Percentiles rank a stretch among this genome's conserved stretches.
These are phyloP conservation scores for Microctenopoma steveboyesi DNA, from an alignment of 2,797 vertebrate genomes.

Conservation along the genomic window DNA sequence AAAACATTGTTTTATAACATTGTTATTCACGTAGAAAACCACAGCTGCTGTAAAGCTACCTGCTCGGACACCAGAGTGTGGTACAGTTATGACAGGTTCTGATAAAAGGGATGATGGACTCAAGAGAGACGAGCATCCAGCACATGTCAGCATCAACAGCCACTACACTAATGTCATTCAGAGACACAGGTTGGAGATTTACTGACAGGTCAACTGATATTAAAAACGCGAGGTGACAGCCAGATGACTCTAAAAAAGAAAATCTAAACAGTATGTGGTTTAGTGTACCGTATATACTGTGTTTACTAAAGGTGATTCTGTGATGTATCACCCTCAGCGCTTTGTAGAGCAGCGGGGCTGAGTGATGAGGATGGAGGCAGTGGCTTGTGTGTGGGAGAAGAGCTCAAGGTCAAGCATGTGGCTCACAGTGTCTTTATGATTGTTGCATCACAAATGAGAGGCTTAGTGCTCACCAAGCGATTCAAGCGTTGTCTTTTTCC, in stretches of 20 bases:
- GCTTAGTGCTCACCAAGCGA: not conserved
- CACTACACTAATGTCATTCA: no score
- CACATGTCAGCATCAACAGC: not conserved
- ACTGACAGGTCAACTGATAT: not conserved
- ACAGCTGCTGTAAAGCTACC: no score
- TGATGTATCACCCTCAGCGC: constrained; percentile 42
- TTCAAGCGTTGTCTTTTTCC: not conserved
- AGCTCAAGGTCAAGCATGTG: constrained; percentile 17
- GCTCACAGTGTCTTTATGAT: constrained; percentile 28
- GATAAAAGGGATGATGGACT: not conserved
- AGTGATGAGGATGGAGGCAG: not conserved
- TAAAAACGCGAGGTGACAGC: not conserved
- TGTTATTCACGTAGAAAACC: not conserved
- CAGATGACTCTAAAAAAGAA: not conserved
- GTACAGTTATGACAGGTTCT: not conserved
- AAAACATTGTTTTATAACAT: not conserved
- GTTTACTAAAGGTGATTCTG: no score
- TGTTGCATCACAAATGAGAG: constrained; percentile 20
- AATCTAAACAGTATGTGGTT: not conserved
- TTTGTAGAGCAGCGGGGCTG: constrained; percentile 5
- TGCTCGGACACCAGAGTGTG: no score
- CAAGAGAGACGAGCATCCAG: not conserved
- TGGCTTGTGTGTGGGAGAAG: constrained; percentile 13
- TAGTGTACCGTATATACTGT: no score
- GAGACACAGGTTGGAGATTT: not conserved